These are phyloP conservation scores for Phaethornis superciliosus DNA, from an alignment of 2,113 vertebrate species.

Conservation along the genomic window DNA sequence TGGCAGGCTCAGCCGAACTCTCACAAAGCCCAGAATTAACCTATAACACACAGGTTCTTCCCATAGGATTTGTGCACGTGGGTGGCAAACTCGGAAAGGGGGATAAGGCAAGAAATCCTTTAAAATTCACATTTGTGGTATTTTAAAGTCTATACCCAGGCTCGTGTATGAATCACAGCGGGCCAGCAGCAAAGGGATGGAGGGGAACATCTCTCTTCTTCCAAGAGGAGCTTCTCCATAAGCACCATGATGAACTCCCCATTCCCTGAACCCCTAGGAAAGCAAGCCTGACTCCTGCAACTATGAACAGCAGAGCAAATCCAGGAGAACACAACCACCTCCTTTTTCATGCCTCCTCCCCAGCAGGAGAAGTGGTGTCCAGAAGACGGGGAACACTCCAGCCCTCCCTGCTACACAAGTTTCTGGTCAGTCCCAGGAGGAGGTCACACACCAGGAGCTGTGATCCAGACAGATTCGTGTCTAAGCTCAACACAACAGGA, in stretches of 20 bases:
- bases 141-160: not conserved
- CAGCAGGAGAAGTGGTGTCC: not conserved
- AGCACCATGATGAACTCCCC: not conserved
- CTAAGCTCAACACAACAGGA: not conserved
- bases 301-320: accelerated
- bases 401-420: accelerated
- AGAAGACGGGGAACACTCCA: accelerated
- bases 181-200: not conserved
- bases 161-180: not conserved
- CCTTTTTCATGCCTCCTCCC: accelerated
- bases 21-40: not conserved
- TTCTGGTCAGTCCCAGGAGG: not conserved
- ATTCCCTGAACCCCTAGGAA: not conserved
- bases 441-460: not conserved
- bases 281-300: not conserved
- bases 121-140: not conserved
- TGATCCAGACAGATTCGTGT: not conserved
- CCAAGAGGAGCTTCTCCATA: not conserved
- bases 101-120: not conserved
- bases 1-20: not conserved
- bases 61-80: not conserved
- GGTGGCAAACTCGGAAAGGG: not conserved
- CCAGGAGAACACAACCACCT: not conserved
- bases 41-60: not conserved
- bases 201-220: not conserved